Percentiles rank a stretch among this genome's conserved stretches.
These are phyloP conservation scores for Muscicapa comitata DNA, from an alignment of 2,797 vertebrate genomes.

Conservation along the genomic window DNA sequence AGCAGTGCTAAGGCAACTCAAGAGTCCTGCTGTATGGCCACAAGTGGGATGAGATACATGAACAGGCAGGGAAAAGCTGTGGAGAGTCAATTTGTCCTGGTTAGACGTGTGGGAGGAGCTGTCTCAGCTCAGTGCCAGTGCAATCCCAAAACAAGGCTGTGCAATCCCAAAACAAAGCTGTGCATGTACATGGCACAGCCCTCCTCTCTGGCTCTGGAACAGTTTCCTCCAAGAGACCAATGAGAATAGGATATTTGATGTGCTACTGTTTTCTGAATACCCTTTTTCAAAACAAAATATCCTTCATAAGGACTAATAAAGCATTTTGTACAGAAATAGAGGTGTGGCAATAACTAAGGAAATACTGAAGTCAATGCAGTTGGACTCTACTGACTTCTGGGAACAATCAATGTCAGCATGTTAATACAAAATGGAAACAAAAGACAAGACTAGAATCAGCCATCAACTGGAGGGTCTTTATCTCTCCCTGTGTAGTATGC, in stretches of 20 bases:
- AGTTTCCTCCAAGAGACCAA: not conserved
- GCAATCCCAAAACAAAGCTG: accelerated
- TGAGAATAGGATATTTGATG: not conserved
- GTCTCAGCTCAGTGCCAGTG: not conserved
- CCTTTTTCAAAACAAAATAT: not conserved
- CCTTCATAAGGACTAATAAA: not conserved
- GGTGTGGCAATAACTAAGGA: not conserved
- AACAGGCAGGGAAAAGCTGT: not conserved
- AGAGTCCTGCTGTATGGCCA: not conserved
- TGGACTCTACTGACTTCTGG: not conserved
- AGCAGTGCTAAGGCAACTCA: not conserved
- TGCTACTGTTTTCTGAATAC: not conserved
- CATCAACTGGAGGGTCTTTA: not conserved
- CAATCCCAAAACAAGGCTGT: accelerated
- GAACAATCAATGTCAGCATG: not conserved
- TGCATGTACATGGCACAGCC: accelerated
- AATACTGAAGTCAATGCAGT: not conserved
- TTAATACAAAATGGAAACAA: not conserved
- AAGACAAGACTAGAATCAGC: not conserved
- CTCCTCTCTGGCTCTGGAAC: not conserved
- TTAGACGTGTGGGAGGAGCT: not conserved
- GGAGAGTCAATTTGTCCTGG: not conserved
- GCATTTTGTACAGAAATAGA: not conserved
- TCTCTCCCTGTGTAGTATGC: not conserved
- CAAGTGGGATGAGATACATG: not conserved